phyloP scores from a whole-genome alignment of 2,113 vertebrate species.

The Spea bombifrons region DNA sequence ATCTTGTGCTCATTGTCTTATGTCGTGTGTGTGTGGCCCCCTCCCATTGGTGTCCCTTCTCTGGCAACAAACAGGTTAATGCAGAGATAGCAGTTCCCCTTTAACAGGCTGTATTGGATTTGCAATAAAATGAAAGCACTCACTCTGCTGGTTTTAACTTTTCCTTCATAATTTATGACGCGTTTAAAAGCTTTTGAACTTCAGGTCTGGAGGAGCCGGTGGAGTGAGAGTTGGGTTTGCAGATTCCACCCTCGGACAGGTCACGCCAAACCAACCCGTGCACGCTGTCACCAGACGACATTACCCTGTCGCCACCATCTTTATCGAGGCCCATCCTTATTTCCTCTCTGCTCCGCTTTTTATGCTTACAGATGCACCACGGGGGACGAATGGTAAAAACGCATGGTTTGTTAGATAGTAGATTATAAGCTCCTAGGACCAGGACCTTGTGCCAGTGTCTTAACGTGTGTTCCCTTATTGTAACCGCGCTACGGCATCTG shows the following conservation, averaged over 20 bases:
- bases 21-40: background rate
- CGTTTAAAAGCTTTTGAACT: conserved; percentile 48
- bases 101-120: conserved; percentile 47
- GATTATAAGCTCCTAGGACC: too few species aligned
- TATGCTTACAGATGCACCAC: too few species aligned
- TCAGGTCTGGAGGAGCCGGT: conserved; percentile 35
- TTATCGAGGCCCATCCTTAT: background rate
- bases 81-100: conserved; percentile 11
- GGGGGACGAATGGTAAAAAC: too few species aligned
- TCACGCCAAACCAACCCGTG: conserved; percentile 16
- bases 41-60: background rate
- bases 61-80: conserved; percentile 17
- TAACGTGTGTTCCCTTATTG: too few species aligned
- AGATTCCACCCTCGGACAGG: conserved; percentile 5
- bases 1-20: background rate
- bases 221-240: conserved; percentile 8
- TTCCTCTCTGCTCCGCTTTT: background rate
- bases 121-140: conserved; percentile 44
- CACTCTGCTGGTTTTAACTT: conserved; percentile 46
- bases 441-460: too few species aligned
- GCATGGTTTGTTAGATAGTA: too few species aligned
- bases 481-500: too few species aligned
- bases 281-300: background rate
- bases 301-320: conserved; percentile 20
- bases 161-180: conserved; percentile 45